Conservation (phyloP, 2,888 invertebrate species). For the Blastobasis adustella region DNA sequence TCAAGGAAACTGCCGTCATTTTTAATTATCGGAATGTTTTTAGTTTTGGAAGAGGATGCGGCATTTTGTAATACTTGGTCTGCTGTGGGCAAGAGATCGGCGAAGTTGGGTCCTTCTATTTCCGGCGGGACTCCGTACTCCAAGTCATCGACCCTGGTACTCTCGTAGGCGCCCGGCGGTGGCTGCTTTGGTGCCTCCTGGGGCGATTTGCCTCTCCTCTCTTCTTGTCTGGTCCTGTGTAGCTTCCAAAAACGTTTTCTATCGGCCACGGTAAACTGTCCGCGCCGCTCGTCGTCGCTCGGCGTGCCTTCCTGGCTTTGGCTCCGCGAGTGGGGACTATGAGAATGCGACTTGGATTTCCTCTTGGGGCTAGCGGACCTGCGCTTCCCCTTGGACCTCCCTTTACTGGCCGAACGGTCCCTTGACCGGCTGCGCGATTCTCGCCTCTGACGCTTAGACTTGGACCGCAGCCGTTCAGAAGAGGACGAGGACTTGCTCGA, state of each 20-base stretch:
- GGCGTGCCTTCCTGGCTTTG: slow-evolving; percentile 36
- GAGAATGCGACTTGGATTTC: slow-evolving; percentile 37
- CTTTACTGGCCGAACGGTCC: slow-evolving; percentile 19
- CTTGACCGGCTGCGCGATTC: slow-evolving; percentile 26
- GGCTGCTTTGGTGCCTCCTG: slow-evolving; percentile 49
- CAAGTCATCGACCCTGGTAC: slow-evolving; percentile 46
- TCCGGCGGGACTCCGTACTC: slow-evolving; percentile 64
- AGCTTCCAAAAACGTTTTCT: slow-evolving; percentile 64
- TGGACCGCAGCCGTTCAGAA: slow-evolving; percentile 29
- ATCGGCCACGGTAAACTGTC: slow-evolving; percentile 65
- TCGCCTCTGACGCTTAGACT: slow-evolving; percentile 30
- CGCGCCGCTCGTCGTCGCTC: slow-evolving; percentile 57
- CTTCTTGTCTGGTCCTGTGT: slow-evolving; percentile 46
- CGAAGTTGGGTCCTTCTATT: slow-evolving; percentile 63
- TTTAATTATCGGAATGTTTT: slow-evolving; percentile 79
- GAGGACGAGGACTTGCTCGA: slow-evolving; percentile 36
- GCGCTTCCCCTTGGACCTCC: slow-evolving; percentile 22
- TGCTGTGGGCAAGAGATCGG: slow-evolving; percentile 42
- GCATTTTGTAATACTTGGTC: slow-evolving; percentile 38
- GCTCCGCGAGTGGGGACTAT: slow-evolving; percentile 35
- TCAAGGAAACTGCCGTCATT: slow-evolving; percentile 94
- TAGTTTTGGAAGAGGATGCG: slow-evolving; percentile 60
- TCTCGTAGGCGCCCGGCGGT: slow-evolving; percentile 56
- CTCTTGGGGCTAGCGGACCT: slow-evolving; percentile 19
- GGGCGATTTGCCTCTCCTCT: slow-evolving; percentile 40